Conservation (phyloP, 2,113 vertebrate genomes). For the Chloropsis cyanopogon region DNA sequence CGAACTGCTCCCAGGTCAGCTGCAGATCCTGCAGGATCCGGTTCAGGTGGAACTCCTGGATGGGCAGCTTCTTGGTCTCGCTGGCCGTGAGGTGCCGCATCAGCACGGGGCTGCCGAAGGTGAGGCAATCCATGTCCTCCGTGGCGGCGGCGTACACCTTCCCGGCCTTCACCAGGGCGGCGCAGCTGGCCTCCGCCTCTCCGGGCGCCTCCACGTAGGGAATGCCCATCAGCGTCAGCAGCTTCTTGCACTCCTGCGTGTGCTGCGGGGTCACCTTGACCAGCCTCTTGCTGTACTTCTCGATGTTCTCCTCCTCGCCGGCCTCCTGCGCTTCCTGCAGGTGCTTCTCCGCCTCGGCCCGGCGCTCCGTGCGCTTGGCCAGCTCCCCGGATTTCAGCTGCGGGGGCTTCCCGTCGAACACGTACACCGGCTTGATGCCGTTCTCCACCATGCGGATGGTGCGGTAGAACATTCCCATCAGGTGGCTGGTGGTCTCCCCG, state of each 20-base stretch:
- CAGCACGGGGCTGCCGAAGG: conserved; percentile 90
- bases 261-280: conserved; percentile 95
- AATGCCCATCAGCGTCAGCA: conserved; percentile 91
- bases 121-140: conserved; percentile 96
- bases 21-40: conserved; percentile 85
- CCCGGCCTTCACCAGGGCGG: conserved; percentile 81
- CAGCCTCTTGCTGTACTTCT: conserved; percentile 92
- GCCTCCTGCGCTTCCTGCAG: conserved; percentile 88
- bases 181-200: conserved; percentile 93
- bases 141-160: conserved; percentile 93
- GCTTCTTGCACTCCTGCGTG: conserved; percentile 89
- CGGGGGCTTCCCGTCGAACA: conserved; percentile 94
- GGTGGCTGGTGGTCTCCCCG: conserved; percentile 94
- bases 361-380: conserved; percentile 86
- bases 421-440: conserved; percentile 92
- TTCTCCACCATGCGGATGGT: conserved; percentile 96
- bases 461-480: conserved; percentile 98
- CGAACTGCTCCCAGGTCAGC: conserved; percentile 89
- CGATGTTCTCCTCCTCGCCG: conserved; percentile 85
- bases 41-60: conserved; percentile 92
- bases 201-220: conserved; percentile 92
- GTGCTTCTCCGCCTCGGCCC: conserved; percentile 89
- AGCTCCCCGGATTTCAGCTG: conserved; percentile 92
- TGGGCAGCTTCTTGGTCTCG: conserved; percentile 96
- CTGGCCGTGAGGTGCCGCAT: conserved; percentile 94